These are phyloP conservation scores for Drosophila neoperkinsi DNA, from an alignment of 2,888 invertebrate species.

Conservation along the genomic window DNA sequence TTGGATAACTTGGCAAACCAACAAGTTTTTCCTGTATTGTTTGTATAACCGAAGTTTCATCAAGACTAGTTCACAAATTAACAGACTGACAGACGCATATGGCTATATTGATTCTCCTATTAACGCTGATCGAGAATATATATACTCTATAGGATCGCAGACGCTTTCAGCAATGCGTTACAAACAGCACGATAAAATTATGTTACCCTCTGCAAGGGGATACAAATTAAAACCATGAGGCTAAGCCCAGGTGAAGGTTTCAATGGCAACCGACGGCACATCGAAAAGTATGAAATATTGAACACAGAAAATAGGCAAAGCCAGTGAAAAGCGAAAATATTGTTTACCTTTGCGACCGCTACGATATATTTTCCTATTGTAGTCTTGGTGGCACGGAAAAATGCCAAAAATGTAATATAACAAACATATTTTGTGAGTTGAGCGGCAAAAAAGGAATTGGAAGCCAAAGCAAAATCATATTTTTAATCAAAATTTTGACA, in stretches of 20 bases:
- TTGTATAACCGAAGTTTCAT: neutral
- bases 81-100: no score
- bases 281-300: conserved; percentile 64
- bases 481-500: conserved; percentile 67
- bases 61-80: no score
- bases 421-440: conserved; percentile 46
- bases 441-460: conserved; percentile 15
- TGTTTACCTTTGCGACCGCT: conserved; percentile 45
- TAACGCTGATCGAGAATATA: neutral
- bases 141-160: neutral
- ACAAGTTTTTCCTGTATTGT: no score
- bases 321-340: conserved; percentile 45
- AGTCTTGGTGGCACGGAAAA: conserved; percentile 35
- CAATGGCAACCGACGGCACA: conserved; percentile 41
- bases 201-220: neutral
- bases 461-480: conserved; percentile 61
- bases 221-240: conserved; percentile 35
- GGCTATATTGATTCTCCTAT: no score
- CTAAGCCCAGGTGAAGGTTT: conserved; percentile 54
- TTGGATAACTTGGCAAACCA: no score
- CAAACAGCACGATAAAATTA: neutral
- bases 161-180: neutral
- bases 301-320: conserved; percentile 33
- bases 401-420: conserved; percentile 62
- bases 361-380: conserved; percentile 18